Base-by-base conservation (phyloP, 1,140 invertebrate species). In the Homarus americanus region DNA sequence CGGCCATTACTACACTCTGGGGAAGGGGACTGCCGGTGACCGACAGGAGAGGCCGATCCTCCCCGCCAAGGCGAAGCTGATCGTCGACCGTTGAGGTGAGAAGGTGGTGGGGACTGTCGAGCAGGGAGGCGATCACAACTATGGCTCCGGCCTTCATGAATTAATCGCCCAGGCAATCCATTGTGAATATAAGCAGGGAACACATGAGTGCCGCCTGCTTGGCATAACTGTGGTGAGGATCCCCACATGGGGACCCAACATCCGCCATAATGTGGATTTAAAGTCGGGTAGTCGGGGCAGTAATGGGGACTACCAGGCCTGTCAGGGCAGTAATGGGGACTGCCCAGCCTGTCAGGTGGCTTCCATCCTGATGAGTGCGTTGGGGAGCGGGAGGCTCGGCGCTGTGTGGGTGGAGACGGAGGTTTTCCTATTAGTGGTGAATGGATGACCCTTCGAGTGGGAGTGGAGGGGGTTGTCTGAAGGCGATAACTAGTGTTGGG, bases 311-410 rank as follows among this genome's bases (percentile, higher is more conserved):
- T 89, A 34, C 36, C 38, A 24, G 79, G 76, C 32, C 79, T 72
- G 79, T 73, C 32, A 28, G 36, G 66, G 53, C 15, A 53, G n/a
- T 49, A 89, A 12, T 89, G 87, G 0, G 87, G 78, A 24, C 76
- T 89, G 49, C 36, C 38, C 20, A 66, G 76, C 32, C 79, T 72
- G 79, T 73, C 32, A 28, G 36, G 15, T 34, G 80, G 49, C n/a
- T 58, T 44, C 80, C 88, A 84, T 34, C 36, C 82, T 1, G 36
- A 34, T 5, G n/a, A 44, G 17, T 82, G 89, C n/a, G 89, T 80
- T 20, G 89, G 89, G n/a, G 89, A 91, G 44, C 89, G 89, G 28
- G 82, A 91, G 1, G 53, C 82, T 75, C 89, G 17, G 12, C 89
- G 82, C 40, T 91, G 82, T 5, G 34, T 78, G 58, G 89, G 82